These are phyloP conservation scores for Hemiscyllium ocellatum DNA, from an alignment of 2,113 vertebrate genomes.

Conservation along the genomic window DNA sequence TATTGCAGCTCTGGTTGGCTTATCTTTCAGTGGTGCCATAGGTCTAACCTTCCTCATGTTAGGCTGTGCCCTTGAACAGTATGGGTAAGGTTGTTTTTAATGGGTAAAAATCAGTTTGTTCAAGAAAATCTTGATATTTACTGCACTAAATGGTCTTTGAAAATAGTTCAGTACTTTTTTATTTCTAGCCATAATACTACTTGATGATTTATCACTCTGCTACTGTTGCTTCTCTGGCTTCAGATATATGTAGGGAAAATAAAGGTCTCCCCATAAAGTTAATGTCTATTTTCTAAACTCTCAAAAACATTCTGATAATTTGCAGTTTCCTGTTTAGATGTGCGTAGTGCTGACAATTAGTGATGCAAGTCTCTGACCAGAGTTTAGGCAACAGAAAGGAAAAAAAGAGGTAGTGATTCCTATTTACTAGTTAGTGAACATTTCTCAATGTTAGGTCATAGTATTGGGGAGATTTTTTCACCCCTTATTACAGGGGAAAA, in stretches of 20 bases:
- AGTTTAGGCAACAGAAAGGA: background rate
- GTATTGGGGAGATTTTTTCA: background rate
- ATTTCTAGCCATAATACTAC: background rate
- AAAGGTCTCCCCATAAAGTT: background rate
- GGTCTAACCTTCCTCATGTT: conserved; percentile 90
- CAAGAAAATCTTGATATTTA: background rate
- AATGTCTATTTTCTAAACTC: background rate
- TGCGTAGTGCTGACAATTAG: background rate
- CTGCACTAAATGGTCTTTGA: background rate
- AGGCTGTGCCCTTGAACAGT: conserved; percentile 81
- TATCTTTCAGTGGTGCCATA: conserved; percentile 90
- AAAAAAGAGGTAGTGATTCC: background rate
- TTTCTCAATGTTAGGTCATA: background rate
- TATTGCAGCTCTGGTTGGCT: conserved; percentile 74
- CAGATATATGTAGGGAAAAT: background rate
- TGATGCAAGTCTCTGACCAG: background rate
- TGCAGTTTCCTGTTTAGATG: background rate
- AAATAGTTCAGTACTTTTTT: background rate
- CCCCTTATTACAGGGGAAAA: background rate
- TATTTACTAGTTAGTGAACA: background rate
- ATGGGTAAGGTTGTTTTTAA: conserved; percentile 65
- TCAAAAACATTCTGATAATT: background rate
- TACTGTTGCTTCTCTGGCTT: background rate
- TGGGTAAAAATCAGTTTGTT: background rate
- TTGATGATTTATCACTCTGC: background rate